Conservation (phyloP, 2,888 invertebrate species). For the Hemicrepidius hirtus region DNA sequence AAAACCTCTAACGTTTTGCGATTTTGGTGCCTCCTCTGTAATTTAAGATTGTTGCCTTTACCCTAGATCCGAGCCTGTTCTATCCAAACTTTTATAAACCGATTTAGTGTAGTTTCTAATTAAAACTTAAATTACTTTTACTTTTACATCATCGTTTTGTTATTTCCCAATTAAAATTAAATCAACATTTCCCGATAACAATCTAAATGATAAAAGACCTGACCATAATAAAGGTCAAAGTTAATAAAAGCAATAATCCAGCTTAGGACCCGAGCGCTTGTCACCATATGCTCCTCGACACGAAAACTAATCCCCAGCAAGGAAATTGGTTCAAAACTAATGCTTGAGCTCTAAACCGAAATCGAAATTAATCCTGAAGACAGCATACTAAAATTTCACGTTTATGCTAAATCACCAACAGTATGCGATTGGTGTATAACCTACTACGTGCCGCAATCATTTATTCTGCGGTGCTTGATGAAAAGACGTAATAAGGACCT, state of each 20-base stretch:
- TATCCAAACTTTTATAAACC: no score
- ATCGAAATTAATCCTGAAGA: conserved; percentile 32
- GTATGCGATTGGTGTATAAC: conserved; percentile 16
- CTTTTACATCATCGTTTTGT: background rate
- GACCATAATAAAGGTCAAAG: conserved; percentile 16
- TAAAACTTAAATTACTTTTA: conserved; percentile 6
- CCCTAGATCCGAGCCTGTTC: no score
- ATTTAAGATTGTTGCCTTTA: no score
- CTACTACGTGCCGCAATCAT: background rate
- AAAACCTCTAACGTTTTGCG: no score
- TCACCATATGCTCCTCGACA: conserved; percentile 12
- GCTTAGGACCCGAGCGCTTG: background rate
- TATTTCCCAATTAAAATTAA: background rate
- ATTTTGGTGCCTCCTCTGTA: no score
- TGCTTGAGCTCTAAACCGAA: conserved; percentile 22
- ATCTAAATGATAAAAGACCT: background rate
- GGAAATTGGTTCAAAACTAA: conserved; percentile 34
- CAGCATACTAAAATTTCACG: conserved; percentile 3
- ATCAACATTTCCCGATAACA: background rate
- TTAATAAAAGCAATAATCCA: conserved; percentile 15
- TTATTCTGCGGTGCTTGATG: no score
- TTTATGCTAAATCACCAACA: conserved; percentile 22
- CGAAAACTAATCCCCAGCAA: conserved; percentile 27
- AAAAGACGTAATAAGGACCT: no score
- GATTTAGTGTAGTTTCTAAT: background rate